These are phyloP conservation scores for Drosophila yooni DNA, from an alignment of 2,888 invertebrate species.

Conservation along the genomic window DNA sequence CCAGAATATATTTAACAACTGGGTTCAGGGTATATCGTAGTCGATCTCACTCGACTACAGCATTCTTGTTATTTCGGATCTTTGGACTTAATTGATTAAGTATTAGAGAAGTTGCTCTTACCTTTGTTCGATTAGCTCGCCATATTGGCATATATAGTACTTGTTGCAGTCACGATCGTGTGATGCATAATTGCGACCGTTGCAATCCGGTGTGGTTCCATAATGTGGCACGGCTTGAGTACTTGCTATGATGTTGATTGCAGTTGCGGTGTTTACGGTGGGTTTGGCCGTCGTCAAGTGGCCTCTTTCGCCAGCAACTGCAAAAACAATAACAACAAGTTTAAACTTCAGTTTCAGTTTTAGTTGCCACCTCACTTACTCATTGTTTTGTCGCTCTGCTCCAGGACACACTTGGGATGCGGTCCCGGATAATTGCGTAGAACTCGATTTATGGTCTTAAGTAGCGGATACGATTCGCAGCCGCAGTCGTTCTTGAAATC, in stretches of 20 bases:
- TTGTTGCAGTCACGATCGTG: constrained; percentile 90
- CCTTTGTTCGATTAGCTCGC: constrained; percentile 88
- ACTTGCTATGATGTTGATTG: constrained; percentile 20
- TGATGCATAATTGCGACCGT: constrained; percentile 86
- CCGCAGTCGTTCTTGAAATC: constrained; percentile 93
- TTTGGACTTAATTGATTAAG: not conserved
- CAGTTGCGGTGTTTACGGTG: constrained; percentile 37
- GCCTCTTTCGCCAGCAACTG: constrained; percentile 61
- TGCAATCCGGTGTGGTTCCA: constrained; percentile 62
- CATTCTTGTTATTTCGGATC: too few species aligned
- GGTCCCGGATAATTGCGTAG: constrained; percentile 89
- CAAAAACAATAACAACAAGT: not conserved
- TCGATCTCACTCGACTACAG: too few species aligned
- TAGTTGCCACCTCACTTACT: constrained; percentile 65
- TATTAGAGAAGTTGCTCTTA: constrained; percentile 32
- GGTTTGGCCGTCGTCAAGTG: constrained; percentile 46
- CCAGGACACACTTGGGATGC: constrained; percentile 88
- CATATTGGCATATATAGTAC: constrained; percentile 93
- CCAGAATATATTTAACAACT: too few species aligned
- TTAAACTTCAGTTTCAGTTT: too few species aligned
- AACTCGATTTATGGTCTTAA: constrained; percentile 92
- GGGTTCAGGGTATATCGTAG: too few species aligned
- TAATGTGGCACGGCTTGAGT: constrained; percentile 35
- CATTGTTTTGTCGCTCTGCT: constrained; percentile 82
- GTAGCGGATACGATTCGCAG: constrained; percentile 92